These are phyloP conservation scores for Oscheius myriophilus DNA, from an alignment of 2,888 invertebrate species.

Conservation along the genomic window DNA sequence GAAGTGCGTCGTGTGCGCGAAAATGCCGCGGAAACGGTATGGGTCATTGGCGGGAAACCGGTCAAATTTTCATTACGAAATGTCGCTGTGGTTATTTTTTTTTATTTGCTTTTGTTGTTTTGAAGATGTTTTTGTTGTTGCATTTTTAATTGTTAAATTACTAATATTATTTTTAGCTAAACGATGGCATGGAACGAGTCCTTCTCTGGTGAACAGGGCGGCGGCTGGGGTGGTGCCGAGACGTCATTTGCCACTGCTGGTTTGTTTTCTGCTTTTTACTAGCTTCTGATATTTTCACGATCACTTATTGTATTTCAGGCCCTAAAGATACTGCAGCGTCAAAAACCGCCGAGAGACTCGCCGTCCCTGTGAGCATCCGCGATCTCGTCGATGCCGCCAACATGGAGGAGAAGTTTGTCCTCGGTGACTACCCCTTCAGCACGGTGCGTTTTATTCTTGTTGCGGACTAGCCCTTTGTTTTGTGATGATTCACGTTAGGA, in stretches of 20 bases:
- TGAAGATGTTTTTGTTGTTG: background rate
- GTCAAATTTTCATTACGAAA: background rate
- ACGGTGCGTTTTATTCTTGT: constrained; percentile 8
- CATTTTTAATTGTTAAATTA: background rate
- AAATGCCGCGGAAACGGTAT: too few relatives aligned
- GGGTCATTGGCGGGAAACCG: too few relatives aligned
- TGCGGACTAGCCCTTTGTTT: too few relatives aligned
- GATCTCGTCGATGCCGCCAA: constrained; percentile 7
- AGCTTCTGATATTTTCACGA: background rate
- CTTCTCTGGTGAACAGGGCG: constrained; percentile 20
- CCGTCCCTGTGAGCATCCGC: constrained; percentile 24
- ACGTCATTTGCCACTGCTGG: constrained; percentile 26
- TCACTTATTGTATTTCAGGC: background rate
- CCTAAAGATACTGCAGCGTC: constrained; percentile 23
- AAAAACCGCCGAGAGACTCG: constrained; percentile 8
- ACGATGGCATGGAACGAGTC: constrained; percentile 31
- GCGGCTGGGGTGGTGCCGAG: constrained; percentile 15
- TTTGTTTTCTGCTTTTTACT: background rate
- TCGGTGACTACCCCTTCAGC: constrained; percentile 21
- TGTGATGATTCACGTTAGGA: too few relatives aligned
- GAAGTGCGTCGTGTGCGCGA: too few relatives aligned
- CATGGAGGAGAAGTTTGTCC: constrained; percentile 19
- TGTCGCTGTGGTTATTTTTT: background rate
- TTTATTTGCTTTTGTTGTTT: background rate
- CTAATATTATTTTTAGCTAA: background rate